phyloP scores from a whole-genome alignment of 1,140 invertebrate genomes.

The Drosophila neocordata region DNA sequence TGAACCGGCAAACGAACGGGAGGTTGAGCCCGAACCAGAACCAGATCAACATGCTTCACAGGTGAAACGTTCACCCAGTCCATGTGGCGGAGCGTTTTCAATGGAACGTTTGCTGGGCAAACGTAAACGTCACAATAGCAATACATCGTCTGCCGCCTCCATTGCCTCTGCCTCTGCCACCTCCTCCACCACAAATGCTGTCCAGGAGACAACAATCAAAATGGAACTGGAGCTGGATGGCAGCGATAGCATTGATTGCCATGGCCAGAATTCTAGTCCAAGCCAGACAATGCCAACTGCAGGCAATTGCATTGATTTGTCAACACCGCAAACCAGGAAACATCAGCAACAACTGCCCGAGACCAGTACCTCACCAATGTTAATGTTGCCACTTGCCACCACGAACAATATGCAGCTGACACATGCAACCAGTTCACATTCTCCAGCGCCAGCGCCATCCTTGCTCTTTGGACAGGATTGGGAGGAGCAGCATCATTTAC shows the following conservation, averaged over 20 bases:
- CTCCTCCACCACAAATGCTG: conserved; percentile 16
- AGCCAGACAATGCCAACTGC: conserved; percentile 1
- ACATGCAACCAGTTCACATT: not conserved
- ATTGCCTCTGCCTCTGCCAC: conserved; percentile 9
- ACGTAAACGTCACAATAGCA: conserved; percentile 61
- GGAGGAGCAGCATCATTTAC: conserved; percentile 66
- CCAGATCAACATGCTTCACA: not conserved
- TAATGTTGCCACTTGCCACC: not conserved
- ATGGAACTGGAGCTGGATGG: conserved; percentile 57
- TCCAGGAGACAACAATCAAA: conserved; percentile 50
- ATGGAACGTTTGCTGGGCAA: conserved; percentile 73
- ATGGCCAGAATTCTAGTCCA: conserved; percentile 1
- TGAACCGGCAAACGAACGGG: not conserved
- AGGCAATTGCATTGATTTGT: conserved; percentile 42
- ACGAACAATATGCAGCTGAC: too few relatives aligned
- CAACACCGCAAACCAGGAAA: conserved; percentile 24
- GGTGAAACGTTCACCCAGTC: conserved; percentile 52
- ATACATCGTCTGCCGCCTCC: conserved; percentile 21
- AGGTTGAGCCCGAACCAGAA: not conserved
- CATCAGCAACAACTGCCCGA: conserved; percentile 15
- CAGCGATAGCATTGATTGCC: conserved; percentile 34
- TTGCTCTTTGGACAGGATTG: conserved; percentile 38
- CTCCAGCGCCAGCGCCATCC: conserved; percentile 26
- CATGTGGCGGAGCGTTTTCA: conserved; percentile 62
- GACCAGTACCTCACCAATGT: not conserved